These are phyloP conservation scores for Prolemur simus DNA, from an alignment of 2,113 vertebrate genomes.

Conservation along the genomic window DNA sequence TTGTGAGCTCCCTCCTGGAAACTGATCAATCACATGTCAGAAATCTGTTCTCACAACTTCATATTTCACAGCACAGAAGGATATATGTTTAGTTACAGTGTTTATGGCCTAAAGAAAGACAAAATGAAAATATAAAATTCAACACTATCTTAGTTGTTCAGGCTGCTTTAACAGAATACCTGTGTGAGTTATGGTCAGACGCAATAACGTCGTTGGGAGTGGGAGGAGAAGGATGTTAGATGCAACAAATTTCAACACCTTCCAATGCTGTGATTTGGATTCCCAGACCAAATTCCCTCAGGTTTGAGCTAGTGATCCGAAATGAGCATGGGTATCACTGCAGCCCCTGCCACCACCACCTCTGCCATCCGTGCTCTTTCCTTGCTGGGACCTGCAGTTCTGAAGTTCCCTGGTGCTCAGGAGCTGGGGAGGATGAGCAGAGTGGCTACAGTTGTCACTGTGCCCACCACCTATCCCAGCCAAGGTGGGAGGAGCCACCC, in stretches of 20 bases:
- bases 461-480: background rate
- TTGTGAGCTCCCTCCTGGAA: background rate
- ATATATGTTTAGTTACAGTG: background rate
- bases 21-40: background rate
- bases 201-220: background rate
- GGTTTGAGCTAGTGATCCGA: background rate
- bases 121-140: background rate
- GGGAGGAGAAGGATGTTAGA: background rate
- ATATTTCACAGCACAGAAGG: background rate
- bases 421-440: background rate
- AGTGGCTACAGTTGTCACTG: background rate
- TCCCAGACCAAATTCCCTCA: constrained; percentile 44
- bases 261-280: constrained; percentile 32
- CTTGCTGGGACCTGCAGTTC: background rate
- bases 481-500: background rate
- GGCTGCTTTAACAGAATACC: background rate
- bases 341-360: fast-evolving
- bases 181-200: background rate
- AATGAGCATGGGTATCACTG: fast-evolving
- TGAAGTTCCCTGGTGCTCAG: background rate
- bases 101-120: constrained; percentile 5
- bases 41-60: constrained; percentile 23
- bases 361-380: background rate
- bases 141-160: background rate
- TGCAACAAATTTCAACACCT: background rate